Evolutionary conservation across 2,888 invertebrate species (phyloP).

Genomic region (Himalopsyche anomala): DNA sequence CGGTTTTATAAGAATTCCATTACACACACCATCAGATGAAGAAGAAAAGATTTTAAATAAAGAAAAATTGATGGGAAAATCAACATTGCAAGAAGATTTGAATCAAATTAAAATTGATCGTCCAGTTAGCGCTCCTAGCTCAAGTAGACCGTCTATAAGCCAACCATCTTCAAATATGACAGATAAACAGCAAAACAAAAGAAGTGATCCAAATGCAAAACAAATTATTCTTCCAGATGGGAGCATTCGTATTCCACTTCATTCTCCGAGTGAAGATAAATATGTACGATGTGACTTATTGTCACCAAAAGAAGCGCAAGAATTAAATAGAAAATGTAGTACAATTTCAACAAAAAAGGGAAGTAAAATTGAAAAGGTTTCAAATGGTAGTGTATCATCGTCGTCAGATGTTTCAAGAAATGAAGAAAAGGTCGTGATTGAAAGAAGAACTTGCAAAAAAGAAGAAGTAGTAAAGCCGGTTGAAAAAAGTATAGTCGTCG

Average conservation of each 20-base stretch:
- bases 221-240: conserved; percentile 75
- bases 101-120: conserved; percentile 61
- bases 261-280: conserved; percentile 73
- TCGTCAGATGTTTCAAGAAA: conserved; percentile 60
- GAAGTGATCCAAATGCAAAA: conserved; percentile 58
- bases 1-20: conserved; percentile 83
- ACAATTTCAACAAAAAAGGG: conserved; percentile 62
- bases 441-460: neutral
- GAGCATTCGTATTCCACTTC: conserved; percentile 78
- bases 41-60: conserved; percentile 69
- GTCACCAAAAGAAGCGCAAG: conserved; percentile 63
- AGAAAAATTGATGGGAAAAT: conserved; percentile 56
- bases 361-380: conserved; percentile 53
- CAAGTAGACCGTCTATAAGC: conserved; percentile 65
- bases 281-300: conserved; percentile 63
- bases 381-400: conserved; percentile 58
- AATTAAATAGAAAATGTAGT: conserved; percentile 61
- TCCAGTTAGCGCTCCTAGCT: conserved; percentile 64
- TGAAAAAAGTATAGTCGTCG: neutral
- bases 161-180: conserved; percentile 63
- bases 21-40: conserved; percentile 86
- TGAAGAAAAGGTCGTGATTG: conserved; percentile 55
- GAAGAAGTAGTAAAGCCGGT: neutral
- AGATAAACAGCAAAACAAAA: conserved; percentile 68
- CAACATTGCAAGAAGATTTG: conserved; percentile 51